Conservation (phyloP, 1,140 invertebrate species). For the Penaeus indicus region DNA sequence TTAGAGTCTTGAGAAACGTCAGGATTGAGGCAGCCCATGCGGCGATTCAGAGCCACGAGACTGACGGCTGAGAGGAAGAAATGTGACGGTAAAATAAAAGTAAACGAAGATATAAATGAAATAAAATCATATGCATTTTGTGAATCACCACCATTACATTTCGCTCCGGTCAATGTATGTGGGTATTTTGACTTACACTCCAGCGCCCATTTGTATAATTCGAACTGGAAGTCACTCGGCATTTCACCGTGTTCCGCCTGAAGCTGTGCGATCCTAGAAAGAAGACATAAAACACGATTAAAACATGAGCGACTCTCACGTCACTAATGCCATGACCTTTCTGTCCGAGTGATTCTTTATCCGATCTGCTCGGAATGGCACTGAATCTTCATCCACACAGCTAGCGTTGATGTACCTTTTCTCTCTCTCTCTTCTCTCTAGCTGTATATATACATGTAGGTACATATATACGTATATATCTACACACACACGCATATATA, state of each 20-base stretch:
- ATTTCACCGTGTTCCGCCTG: slow-evolving; percentile 42
- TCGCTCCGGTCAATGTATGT: neutral
- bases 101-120: neutral
- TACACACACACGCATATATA: too few relatives aligned
- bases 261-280: slow-evolving; percentile 36
- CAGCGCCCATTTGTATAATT: slow-evolving; percentile 49
- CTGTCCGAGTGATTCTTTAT: neutral
- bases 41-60: slow-evolving; percentile 25
- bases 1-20: neutral
- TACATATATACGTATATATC: too few relatives aligned
- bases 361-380: neutral
- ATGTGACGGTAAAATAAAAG: too few relatives aligned
- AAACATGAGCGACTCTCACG: neutral
- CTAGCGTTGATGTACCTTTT: neutral
- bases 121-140: neutral
- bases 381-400: neutral
- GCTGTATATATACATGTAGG: too few relatives aligned
- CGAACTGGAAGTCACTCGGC: slow-evolving; percentile 44
- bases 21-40: slow-evolving; percentile 15
- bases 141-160: neutral
- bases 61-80: neutral
- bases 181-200: slow-evolving; percentile 33
- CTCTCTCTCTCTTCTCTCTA: neutral
- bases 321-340: neutral
- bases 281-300: neutral